Evolutionary conservation across 2,888 invertebrate genomes (phyloP), one percentile per base, ranked within the genome.

Genomic region (Troides oblongomaculatus): DNA sequence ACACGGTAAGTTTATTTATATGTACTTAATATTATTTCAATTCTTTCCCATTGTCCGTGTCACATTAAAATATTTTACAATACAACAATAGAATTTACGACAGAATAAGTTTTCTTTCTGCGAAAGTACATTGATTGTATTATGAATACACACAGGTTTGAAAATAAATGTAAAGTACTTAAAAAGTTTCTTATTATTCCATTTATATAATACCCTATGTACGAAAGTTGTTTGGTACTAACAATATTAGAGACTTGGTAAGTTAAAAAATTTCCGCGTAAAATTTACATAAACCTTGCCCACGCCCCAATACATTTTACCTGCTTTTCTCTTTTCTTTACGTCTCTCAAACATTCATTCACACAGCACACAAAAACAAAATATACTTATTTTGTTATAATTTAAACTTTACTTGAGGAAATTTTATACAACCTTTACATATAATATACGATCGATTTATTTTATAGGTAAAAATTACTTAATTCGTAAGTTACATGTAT

Each of bases 251-350:
- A 85, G 83, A 84, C 81, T 86, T 82, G 82, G 84, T 75, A 87
- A 90, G 86, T 89, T 86, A 82, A 88, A 89, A 88, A 88, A 85
- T 74, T 83, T 78, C 84, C 82, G 80, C 86, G 85, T 85, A 80
- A 87, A 88, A 91, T 92, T 91, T 87, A 81, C 91, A 90, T 92
- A 91, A 90, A 88, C 87, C 88, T 87, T 80, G 82, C 80, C 79
- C 76, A 81, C 82, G 81, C 80, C 21, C 14, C 79, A 79, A 82
- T 84, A 82, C 83, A 84, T 81, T 87, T 86, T 84, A 82, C 79
- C 79, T 81, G 79, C 79, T 86, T 86, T 78, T 85, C 71, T 83
- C 79, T 78, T 82, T 84, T 84, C 86, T 86, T 85, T 75, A 81
- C 82, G 83, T 84, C 83, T 80, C 80, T 83, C 82, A 23, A 21